Evolutionary conservation across 2,797 vertebrate genomes (phyloP).

Genomic region (Liasis olivaceus): DNA sequence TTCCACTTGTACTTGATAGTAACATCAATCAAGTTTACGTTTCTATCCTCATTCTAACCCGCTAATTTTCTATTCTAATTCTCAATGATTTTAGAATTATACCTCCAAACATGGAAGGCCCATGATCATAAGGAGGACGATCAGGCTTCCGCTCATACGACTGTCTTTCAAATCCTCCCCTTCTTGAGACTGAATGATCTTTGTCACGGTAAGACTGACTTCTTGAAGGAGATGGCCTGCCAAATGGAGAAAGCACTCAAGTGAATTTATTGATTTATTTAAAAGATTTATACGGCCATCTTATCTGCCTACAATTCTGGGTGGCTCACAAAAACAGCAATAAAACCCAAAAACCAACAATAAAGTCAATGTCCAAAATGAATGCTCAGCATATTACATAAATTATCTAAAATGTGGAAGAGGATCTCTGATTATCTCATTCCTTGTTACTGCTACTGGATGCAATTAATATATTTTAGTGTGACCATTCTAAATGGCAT

Average conservation of each 20-base stretch:
- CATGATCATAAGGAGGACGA: slow-evolving; percentile 81
- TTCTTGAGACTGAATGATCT: slow-evolving; percentile 80
- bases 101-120: slow-evolving; percentile 85
- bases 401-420: background rate
- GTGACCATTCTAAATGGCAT: background rate
- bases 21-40: slow-evolving; percentile 2
- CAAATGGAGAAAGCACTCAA: slow-evolving; percentile 43
- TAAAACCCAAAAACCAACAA: no score
- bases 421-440: background rate
- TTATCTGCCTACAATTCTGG: background rate
- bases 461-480: background rate
- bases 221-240: slow-evolving; percentile 78
- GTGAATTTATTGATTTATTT: background rate
- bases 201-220: slow-evolving; percentile 82
- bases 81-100: slow-evolving; percentile 42
- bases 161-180: slow-evolving; percentile 86
- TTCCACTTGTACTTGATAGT: background rate
- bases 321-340: background rate
- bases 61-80: slow-evolving; percentile 2
- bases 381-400: background rate
- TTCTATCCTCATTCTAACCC: slow-evolving; percentile 11
- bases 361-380: background rate
- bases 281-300: background rate
- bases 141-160: slow-evolving; percentile 87
- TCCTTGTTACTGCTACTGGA: background rate